A percentile compares a stretch with the other conserved stretches of the same genome.
phyloP scores from a whole-genome alignment of 2,888 invertebrate genomes.

The Isotomurus palustris region DNA sequence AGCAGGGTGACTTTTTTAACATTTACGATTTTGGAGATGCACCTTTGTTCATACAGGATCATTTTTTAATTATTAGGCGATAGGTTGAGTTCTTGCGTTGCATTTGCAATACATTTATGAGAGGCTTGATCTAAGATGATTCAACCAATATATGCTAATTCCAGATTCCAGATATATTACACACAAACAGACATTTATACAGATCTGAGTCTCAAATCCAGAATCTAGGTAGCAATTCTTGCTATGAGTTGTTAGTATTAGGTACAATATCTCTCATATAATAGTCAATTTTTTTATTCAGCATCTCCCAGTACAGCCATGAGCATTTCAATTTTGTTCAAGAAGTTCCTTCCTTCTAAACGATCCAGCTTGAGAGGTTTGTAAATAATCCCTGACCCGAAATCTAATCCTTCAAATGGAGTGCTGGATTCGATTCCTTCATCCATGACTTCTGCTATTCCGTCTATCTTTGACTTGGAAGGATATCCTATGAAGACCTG shows the following conservation, averaged over 20 bases:
- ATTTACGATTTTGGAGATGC: not conserved
- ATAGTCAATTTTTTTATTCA: constrained; percentile 20
- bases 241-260: too few species aligned
- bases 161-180: too few species aligned
- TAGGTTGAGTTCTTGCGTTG: too few species aligned
- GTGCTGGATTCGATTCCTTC: not conserved
- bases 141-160: too few species aligned
- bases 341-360: constrained; percentile 92
- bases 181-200: too few species aligned
- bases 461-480: constrained; percentile 13
- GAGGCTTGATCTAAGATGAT: too few species aligned
- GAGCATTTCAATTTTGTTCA: constrained; percentile 91
- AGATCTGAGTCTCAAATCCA: too few species aligned
- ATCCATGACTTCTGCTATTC: constrained; percentile 6
- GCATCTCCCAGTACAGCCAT: constrained; percentile 84
- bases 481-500: constrained; percentile 43
- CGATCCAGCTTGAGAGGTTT: constrained; percentile 72
- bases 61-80: too few species aligned
- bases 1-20: not conserved
- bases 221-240: too few species aligned
- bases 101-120: too few species aligned
- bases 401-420: constrained; percentile 36
- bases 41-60: too few species aligned
- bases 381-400: constrained; percentile 47
- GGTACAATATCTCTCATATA: not conserved